Base-by-base conservation (phyloP, 2,888 invertebrate genomes). In the Lycia hirtaria region DNA sequence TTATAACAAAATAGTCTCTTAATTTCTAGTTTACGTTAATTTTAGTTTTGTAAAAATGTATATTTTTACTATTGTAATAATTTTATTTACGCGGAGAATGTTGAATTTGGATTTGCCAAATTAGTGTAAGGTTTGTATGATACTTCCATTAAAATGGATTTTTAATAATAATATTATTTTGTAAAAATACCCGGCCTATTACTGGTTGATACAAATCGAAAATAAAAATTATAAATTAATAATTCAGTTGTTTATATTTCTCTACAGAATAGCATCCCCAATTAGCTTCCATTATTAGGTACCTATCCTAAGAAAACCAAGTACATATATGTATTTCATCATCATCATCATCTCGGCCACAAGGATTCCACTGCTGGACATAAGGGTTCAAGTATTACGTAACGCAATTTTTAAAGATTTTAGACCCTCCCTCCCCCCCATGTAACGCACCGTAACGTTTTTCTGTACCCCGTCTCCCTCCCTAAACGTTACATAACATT, bases 51-150 rank as follows among this genome's bases (percentile, higher is more conserved):
- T 89, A 90, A 85, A 88, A 89, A 85, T 88, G 88, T 91, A 90
- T 89, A 90, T 88, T 88, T 88, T 86, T 80, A 80, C 80, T 78
- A 84, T 78, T 85, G 84, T 86, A 84, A 85, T 85, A 84, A 86
- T 85, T 50, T 56, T 85, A 81, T 87, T 82, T 87, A 85, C 75
- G 81, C 82, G 75, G 81, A 81, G 84, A 83, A 76, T 82, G 84
- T 82, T 87, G 80, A 89, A 91, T 88, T 84, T 87, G 81, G 83
- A 81, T 86, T 89, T 90, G 90, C 91, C 91, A 91, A 91, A 91
- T 86, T 88, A 89, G 86, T 84, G 76, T 87, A 88, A 81, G 82
- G 76, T 81, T 87, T 87, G 83, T 87, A 88, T 86, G 85, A 88
- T 83, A 85, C 83, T 89, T 91, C 88, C 87, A 87, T 80, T 85